A percentile compares a stretch with the other conserved stretches of the same genome.
phyloP scores from a whole-genome alignment of 2,113 vertebrate genomes.

The Triplophysa tibetana region DNA sequence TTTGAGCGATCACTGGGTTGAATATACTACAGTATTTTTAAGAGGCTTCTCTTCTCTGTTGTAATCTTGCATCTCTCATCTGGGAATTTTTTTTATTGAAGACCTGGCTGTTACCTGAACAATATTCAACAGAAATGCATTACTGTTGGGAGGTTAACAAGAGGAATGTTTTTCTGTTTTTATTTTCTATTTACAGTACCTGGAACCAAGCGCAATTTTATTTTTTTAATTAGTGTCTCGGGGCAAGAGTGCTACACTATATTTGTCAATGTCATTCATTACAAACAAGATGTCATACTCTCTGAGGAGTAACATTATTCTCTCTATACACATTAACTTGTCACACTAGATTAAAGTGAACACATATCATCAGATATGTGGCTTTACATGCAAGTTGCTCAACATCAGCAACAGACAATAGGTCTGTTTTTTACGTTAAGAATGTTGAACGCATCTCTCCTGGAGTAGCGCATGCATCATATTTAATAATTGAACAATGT shows the following conservation, averaged over 20 bases:
- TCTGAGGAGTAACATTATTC: no score
- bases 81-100: not conserved
- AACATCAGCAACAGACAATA: not conserved
- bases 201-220: not conserved
- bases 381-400: no score
- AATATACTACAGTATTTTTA: no score
- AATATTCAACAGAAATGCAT: not conserved
- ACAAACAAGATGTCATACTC: no score
- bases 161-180: not conserved
- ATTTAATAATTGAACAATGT: constrained; percentile 27
- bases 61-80: not conserved
- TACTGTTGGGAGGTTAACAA: not conserved
- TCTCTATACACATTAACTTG: no score
- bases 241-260: no score
- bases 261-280: not conserved
- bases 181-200: not conserved
- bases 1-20: no score
- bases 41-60: not conserved
- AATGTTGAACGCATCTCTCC: not conserved
- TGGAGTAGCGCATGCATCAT: not conserved
- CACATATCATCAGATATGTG: no score
- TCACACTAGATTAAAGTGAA: no score
- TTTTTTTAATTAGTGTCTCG: not conserved
- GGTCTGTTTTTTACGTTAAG: not conserved
- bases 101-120: not conserved